Percentiles rank a stretch among this genome's conserved stretches.
phyloP scores from a whole-genome alignment of 2,888 invertebrate genomes.

The Eupithecia centaureata region DNA sequence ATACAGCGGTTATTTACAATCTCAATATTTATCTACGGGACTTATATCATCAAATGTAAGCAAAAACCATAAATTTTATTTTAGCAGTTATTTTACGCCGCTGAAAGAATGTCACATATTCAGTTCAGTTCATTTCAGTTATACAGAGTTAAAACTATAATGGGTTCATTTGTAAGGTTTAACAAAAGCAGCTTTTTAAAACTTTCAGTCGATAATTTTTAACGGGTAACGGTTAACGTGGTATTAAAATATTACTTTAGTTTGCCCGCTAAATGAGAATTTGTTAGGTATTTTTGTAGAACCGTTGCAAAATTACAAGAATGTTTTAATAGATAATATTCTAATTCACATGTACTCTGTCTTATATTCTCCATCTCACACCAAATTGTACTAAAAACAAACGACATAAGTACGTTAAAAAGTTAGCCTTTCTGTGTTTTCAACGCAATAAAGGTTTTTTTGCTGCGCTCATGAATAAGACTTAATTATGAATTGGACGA shows the following conservation, averaged over 20 bases:
- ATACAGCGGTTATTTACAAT: not conserved
- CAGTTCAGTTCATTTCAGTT: too few relatives aligned
- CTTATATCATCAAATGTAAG: not conserved
- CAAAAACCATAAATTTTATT: not conserved
- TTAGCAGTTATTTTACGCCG: not conserved
- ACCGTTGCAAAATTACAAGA: not conserved
- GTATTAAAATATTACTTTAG: not conserved
- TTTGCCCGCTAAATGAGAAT: not conserved
- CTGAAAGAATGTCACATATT: not conserved
- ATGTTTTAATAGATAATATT: too few relatives aligned
- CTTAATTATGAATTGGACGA: conserved; percentile 38
- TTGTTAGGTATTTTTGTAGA: not conserved
- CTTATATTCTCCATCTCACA: too few relatives aligned
- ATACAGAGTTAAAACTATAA: not conserved
- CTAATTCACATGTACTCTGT: too few relatives aligned
- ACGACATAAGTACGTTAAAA: not conserved
- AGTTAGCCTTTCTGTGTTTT: not conserved
- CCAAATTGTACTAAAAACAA: not conserved
- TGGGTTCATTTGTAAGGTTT: not conserved
- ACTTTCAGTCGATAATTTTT: not conserved
- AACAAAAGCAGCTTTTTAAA: not conserved
- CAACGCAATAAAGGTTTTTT: not conserved
- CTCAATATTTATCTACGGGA: not conserved
- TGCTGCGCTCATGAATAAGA: conserved; percentile 2
- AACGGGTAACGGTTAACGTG: not conserved